A percentile compares a stretch with the other conserved stretches of the same genome.
These are phyloP conservation scores for Ctenodactylus gundi DNA, from an alignment of 2,113 vertebrate species.

Conservation along the genomic window DNA sequence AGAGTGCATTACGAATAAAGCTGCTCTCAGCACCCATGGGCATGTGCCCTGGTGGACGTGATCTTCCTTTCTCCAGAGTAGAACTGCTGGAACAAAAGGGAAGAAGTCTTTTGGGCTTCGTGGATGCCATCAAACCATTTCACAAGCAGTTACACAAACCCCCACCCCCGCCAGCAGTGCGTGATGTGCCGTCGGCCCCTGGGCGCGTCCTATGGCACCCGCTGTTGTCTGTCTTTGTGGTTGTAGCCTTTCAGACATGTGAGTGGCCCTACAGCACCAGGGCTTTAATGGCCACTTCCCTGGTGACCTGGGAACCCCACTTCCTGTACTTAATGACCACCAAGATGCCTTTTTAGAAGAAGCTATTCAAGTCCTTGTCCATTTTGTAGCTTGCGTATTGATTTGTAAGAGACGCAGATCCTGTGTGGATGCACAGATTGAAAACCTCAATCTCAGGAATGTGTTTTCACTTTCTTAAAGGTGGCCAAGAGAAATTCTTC, in stretches of 20 bases:
- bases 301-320: background rate
- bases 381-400: background rate
- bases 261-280: background rate
- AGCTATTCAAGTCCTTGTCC: background rate
- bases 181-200: background rate
- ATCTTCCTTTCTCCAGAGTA: background rate
- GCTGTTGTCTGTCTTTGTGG: background rate
- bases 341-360: background rate
- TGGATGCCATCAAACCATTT: background rate
- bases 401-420: background rate
- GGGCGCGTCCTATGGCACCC: background rate
- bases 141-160: background rate
- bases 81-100: background rate
- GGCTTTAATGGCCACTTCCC: background rate
- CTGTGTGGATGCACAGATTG: background rate
- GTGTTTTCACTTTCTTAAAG: background rate
- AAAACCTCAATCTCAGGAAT: background rate
- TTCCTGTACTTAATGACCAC: background rate
- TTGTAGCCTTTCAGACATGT: background rate
- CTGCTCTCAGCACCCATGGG: accelerated
- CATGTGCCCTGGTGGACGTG: too few relatives aligned
- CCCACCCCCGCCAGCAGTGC: too few relatives aligned
- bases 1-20: background rate
- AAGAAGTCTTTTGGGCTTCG: background rate
- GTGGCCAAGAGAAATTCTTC: background rate